Evolutionary conservation across 2,113 vertebrate genomes (phyloP).

Genomic region (Anhinga rufa): DNA sequence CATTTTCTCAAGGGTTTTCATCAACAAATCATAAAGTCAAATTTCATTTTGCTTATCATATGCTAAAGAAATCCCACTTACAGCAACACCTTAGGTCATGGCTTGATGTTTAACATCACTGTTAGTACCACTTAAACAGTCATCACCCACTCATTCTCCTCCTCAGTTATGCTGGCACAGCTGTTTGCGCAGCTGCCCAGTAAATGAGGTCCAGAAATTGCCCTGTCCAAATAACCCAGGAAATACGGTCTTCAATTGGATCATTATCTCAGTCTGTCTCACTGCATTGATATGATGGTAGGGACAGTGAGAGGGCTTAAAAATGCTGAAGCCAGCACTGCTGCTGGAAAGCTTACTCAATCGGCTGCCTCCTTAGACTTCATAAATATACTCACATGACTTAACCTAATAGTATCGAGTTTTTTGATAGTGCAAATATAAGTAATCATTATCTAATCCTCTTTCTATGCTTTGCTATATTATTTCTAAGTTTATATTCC

Average conservation of each 20-base stretch:
- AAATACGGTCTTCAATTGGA: background rate
- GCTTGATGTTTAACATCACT: background rate
- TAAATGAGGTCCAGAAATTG: background rate
- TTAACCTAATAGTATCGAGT: background rate
- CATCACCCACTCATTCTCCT: background rate
- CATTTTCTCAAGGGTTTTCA: background rate
- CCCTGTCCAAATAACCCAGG: background rate
- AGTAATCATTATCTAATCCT: background rate
- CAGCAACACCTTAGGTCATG: background rate
- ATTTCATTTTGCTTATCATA: background rate
- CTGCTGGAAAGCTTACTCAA: background rate
- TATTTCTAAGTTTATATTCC: background rate
- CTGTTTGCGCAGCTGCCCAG: background rate
- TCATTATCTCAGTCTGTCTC: background rate
- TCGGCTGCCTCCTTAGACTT: background rate
- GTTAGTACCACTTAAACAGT: background rate
- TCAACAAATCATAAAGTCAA: background rate
- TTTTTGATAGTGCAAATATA: background rate
- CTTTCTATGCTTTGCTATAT: background rate
- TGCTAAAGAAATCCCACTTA: background rate
- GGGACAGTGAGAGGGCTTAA: background rate
- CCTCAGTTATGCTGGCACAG: background rate
- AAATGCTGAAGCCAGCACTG: background rate
- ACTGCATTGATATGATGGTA: background rate
- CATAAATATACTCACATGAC: background rate